These are phyloP conservation scores for Talpa occidentalis DNA, from an alignment of 2,113 vertebrate genomes.

Conservation along the genomic window DNA sequence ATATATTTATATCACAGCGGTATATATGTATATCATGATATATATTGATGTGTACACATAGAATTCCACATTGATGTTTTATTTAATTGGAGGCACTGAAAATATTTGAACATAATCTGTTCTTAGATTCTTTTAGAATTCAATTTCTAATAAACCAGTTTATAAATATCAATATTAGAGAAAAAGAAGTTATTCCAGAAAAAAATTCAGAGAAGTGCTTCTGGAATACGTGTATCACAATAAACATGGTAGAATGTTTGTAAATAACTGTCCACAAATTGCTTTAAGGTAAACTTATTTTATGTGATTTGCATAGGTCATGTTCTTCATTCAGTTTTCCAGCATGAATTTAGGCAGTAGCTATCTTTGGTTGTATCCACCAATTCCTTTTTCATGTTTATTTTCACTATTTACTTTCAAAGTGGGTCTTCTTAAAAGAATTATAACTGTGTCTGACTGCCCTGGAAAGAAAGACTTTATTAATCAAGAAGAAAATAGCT, in stretches of 20 bases:
- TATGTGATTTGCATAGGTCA: background rate
- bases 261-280: background rate
- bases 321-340: background rate
- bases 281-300: background rate
- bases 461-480: background rate
- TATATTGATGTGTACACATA: background rate
- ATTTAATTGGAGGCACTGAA: background rate
- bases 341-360: background rate
- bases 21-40: no score
- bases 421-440: background rate
- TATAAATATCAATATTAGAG: background rate
- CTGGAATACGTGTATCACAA: background rate
- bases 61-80: background rate
- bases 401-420: slow-evolving; percentile 13
- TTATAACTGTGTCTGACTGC: background rate
- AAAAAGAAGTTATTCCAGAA: background rate
- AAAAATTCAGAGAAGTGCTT: background rate
- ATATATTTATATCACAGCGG: background rate
- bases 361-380: background rate
- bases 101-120: background rate
- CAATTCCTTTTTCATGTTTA: background rate
- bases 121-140: slow-evolving; percentile 30
- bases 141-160: background rate
- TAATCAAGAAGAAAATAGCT: background rate
- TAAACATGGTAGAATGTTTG: background rate